Evolutionary conservation across 2,113 vertebrate species (phyloP).

Genomic region (Catagonus wagneri): DNA sequence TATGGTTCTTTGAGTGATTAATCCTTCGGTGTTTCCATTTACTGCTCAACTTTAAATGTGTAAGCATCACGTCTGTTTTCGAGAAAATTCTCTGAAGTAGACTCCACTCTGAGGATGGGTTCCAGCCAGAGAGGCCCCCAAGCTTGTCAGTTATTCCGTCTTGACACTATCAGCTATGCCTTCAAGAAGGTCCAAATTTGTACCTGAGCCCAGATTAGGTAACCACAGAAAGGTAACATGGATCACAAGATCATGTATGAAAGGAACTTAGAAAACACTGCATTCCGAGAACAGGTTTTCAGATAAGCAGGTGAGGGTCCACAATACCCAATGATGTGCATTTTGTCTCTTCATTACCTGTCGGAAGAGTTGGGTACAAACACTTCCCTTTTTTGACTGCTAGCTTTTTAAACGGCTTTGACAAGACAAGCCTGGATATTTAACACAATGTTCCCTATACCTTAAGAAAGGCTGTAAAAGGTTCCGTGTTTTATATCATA

Average conservation of each 20-base stretch:
- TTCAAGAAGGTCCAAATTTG: not conserved
- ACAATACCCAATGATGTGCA: not conserved
- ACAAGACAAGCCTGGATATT: not conserved
- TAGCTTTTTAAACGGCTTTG: not conserved
- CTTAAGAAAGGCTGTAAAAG: not conserved
- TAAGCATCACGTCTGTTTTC: not conserved
- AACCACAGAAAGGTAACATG: not conserved
- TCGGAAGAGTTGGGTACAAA: not conserved
- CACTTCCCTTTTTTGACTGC: not conserved
- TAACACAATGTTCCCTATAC: not conserved
- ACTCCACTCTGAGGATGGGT: not conserved
- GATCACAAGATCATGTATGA: not conserved
- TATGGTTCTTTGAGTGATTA: not conserved
- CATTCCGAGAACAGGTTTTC: not conserved
- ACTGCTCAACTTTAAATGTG: not conserved
- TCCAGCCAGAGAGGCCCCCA: fast-evolving
- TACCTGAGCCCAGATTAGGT: not conserved
- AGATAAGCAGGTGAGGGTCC: not conserved
- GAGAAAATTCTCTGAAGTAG: not conserved
- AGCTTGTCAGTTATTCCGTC: not conserved
- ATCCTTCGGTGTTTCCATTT: not conserved
- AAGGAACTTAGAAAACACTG: not conserved
- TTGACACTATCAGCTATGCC: not conserved
- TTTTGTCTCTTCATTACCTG: not conserved
- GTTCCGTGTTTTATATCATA: not conserved